Conservation (phyloP, 2,113 vertebrate genomes). For the Leucoraja erinaceus region DNA sequence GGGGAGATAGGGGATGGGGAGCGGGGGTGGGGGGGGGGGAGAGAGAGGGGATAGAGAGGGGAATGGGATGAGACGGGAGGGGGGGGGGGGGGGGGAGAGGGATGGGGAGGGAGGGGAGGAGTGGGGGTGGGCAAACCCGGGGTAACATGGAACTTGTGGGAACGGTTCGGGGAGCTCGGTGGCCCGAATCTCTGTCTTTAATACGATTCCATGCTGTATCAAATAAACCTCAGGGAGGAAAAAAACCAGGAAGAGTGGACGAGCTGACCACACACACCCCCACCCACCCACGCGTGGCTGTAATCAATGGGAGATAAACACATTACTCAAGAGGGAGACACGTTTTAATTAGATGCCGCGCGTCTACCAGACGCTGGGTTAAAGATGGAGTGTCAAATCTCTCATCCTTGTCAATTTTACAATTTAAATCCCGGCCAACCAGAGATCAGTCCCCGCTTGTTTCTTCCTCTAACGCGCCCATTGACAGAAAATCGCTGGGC, state of each 20-base stretch:
- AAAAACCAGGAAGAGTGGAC: not conserved
- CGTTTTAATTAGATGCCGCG: slow-evolving; percentile 17
- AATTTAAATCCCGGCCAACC: slow-evolving; percentile 15
- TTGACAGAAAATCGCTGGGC: slow-evolving; percentile 2
- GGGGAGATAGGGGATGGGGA: no score
- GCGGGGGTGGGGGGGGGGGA: no score
- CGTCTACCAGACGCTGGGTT: not conserved
- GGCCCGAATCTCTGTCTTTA: no score
- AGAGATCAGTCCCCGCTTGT: not conserved
- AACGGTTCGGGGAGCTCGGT: no score
- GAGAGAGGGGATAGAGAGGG: no score
- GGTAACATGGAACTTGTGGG: no score
- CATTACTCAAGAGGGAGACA: slow-evolving; percentile 17
- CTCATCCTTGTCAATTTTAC: slow-evolving; percentile 21
- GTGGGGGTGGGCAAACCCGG: no score
- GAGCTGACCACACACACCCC: not conserved
- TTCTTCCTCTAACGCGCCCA: not conserved
- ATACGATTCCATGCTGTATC: no score
- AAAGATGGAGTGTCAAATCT: slow-evolving; percentile 34
- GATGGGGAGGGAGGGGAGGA: no score
- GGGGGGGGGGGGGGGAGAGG: no score
- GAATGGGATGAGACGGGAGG: no score
- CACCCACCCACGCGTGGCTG: not conserved
- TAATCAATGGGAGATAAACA: slow-evolving; percentile 34
- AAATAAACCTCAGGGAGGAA: no score